Evolutionary conservation across 2,888 invertebrate genomes (phyloP), one percentile per base, ranked within the genome.

Genomic region (Drosophila kuntzei): DNA sequence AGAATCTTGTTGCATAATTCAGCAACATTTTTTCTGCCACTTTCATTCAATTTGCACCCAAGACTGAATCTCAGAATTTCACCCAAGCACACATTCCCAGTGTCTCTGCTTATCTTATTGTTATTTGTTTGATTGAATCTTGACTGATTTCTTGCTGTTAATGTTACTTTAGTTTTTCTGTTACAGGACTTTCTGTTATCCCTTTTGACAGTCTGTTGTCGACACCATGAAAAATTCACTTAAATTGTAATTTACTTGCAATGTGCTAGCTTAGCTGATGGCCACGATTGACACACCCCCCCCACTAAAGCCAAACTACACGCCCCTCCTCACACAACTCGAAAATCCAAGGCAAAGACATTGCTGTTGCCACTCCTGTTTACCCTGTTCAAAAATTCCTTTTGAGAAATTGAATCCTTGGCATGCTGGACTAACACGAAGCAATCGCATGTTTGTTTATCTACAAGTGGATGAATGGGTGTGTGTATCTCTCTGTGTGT

Each of bases 31-130:
- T 87, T 80, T 86, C 88, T 79, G 83, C 89, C 76, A 88, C 86
- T 86, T 86, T 85, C 80, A 88, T 89, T 88, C 89, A 88, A 90
- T 88, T 88, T 89, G 88, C 90, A 90, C 86, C 88, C 53, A 54
- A 41, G 53, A 18, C 14, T 16, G 6, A 34, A 25, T 25, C 25
- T 25, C 14, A 18, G 34, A 5, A 12, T n/a, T 3, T 29, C 3
- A 16, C 44, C 16, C 14, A 1, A 22, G 3, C 20, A 14, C 14
- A 8, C 51, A 2, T 14, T 20, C 8, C 16, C 3, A n/a, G n/a
- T n/a, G n/a, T n/a, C n/a, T n/a, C n/a, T n/a, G n/a, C 16, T 29
- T 16, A 16, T 32, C 8, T 25, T 20, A 14, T 29, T 57, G 29
- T 39, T 47, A 12, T 36, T 16, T 37, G 55, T 50, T 12, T 22